Evolutionary conservation across 2,888 invertebrate species (phyloP).

Genomic region (Scaptomyza flava): DNA sequence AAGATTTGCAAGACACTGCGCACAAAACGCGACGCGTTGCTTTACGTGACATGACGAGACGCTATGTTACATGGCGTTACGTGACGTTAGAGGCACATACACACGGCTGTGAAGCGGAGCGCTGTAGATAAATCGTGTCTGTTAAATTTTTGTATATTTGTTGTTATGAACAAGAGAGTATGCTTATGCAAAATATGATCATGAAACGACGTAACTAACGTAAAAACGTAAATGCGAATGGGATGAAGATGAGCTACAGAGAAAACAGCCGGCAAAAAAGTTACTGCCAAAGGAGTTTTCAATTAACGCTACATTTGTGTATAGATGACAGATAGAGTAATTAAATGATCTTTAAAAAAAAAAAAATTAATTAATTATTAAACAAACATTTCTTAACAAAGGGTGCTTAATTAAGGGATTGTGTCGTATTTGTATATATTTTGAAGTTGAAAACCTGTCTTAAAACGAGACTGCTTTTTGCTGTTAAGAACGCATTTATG

Average conservation of each 20-base stretch:
- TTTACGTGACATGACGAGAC: conserved; percentile 32
- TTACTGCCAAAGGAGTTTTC: not conserved
- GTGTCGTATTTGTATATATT: conserved; percentile 28
- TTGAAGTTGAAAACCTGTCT: conserved; percentile 27
- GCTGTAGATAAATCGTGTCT: conserved; percentile 30
- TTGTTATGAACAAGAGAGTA: not conserved
- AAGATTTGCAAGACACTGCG: conserved; percentile 35
- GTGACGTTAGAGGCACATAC: conserved; percentile 30
- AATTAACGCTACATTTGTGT: not conserved
- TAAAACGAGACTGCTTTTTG: conserved; percentile 38
- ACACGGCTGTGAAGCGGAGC: conserved; percentile 27
- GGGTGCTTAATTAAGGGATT: conserved; percentile 7
- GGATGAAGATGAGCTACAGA: not conserved
- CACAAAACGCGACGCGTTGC: conserved; percentile 41
- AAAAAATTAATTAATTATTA: not conserved
- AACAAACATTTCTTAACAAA: not conserved
- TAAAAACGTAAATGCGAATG: conserved; percentile 8
- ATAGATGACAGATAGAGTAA: not conserved
- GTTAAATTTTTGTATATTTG: conserved; percentile 7
- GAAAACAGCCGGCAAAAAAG: not conserved
- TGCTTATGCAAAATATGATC: conserved; percentile 10
- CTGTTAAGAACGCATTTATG: conserved; percentile 19
- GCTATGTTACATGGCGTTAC: conserved; percentile 27
- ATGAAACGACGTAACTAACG: conserved; percentile 22
- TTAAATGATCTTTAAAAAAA: conserved; percentile 17